Base-by-base conservation (phyloP, 1,140 invertebrate genomes). In the Drosophila mayri region DNA sequence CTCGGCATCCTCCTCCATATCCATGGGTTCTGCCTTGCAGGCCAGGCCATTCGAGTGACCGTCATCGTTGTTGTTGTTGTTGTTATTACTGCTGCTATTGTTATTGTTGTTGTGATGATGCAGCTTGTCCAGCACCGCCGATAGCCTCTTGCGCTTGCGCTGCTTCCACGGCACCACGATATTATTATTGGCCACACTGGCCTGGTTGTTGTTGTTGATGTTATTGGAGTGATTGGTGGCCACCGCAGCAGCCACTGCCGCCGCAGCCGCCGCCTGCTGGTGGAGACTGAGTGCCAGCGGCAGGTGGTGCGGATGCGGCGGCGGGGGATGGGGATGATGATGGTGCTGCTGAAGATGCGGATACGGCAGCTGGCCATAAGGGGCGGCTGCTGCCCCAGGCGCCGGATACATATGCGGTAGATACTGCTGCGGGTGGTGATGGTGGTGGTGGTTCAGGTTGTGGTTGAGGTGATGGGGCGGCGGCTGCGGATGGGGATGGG, bases 41-140 rank as follows among this genome's bases (percentile, higher is more conserved):
- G 79, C 75, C 3, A 86, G 18, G 0, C 66, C 63, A 58, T 66
- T 81, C 7, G 65, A 75, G 49, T 82, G 77, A 35, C 59, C 76
- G 12, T 66, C 80, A n/a, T 66, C 63, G 10, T 58, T 73, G 4
- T 68, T 60, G 4, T 49, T 80, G 12, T 40, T 85, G n/a, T 85
- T 88, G 18, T 87, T 90, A 30, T 78, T 82, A 14, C 7, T 54
- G 3, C 30, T 52, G 30, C 30, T 54, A 4, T 4, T 92, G 18
- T 91, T 92, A 11, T 70, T 81, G 10, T 68, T 82, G 61, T 91
- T 92, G 60, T 92, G 64, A 55, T 92, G 65, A 30, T 95, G 95
- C 18, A 97, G 92, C 81, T 96, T 96, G 79, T 96, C 95, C 46
- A 97, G 91, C 1, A 97, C 96, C 75, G 96, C 96, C 65, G 95